Evolutionary conservation across 1,140 invertebrate species (phyloP), one percentile per base, ranked within the genome.

Genomic region (Heterodera schachtii): DNA sequence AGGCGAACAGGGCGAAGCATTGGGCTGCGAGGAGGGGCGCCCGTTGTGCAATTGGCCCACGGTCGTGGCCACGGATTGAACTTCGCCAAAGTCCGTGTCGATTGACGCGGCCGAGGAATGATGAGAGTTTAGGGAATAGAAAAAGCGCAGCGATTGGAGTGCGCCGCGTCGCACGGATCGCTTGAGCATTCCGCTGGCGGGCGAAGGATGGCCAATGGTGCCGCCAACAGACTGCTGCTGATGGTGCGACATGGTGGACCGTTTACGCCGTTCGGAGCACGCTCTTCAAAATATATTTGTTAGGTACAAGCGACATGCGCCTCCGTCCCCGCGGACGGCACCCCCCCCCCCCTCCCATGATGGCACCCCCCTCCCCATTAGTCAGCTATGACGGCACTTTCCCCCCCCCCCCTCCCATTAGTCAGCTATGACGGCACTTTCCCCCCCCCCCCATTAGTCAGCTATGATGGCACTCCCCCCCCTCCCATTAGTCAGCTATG

Each of bases 41-140:
- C 41, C 60, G 43, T 78, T 78, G n/a, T 31, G 49, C n/a, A 21
- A 11, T 66, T 77, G 41, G 4, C 43, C 41, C 31, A 44, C 41
- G n/a, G 47, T 75, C 5, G 47, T 75, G 47, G 74, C 74, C 21
- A 47, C 47, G 64, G 47, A 57, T 16, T 75, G 47, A 8, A n/a
- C 74, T 3, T 52, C 74, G 19, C 16, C 44, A 73, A 73, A 73
- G 71, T 73, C 74, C 74, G 41, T 44, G 4, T 57, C 31, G 8
- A 75, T 75, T 13, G 74, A 52, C 13, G 44, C 19, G n/a, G 76
- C 76, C n/a, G 76, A 78, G 31, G 87, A 88, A n/a, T 81, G 80
- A 67, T 86, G 85, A 4, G 78, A 81, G 66, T 86, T 86, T 31
- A 86, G 84, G 0, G 85, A 89, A 73, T 87, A 87, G 70, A 87